A percentile compares a stretch with the other conserved stretches of the same genome.
Evolutionary conservation across 2,888 invertebrate species (phyloP).

Genomic region (Salticus scenicus): DNA sequence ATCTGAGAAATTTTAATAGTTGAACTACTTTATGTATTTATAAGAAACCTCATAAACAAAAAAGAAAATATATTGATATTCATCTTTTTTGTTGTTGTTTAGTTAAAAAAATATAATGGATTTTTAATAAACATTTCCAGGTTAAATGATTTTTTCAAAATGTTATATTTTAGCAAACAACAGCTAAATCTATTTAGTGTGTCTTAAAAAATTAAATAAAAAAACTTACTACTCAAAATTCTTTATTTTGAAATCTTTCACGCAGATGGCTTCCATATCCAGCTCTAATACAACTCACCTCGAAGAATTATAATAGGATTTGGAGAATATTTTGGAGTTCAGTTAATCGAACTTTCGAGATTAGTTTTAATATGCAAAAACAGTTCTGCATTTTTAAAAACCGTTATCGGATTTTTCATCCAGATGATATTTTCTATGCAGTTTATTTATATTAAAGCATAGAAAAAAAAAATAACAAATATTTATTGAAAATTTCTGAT

Average conservation of each 20-base stretch:
- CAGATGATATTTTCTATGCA: background rate
- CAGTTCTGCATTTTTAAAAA: background rate
- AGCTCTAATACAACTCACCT: background rate
- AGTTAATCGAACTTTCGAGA: background rate
- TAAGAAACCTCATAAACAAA: no score
- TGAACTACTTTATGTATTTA: no score
- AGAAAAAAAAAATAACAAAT: background rate
- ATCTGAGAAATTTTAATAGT: no score
- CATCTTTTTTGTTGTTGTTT: no score
- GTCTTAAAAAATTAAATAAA: no score
- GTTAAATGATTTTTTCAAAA: no score
- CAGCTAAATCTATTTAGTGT: no score
- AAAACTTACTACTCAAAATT: background rate
- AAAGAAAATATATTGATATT: no score
- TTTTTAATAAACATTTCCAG: no score
- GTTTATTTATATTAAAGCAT: background rate
- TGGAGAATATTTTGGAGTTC: background rate
- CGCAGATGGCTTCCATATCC: background rate
- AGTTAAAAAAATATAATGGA: no score
- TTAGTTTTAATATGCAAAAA: conserved; percentile 17
- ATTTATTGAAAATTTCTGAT: background rate
- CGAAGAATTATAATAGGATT: conserved; percentile 12
- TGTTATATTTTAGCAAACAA: no score
- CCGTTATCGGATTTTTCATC: background rate
- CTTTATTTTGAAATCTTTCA: conserved; percentile 3